Conservation (phyloP, 2,113 vertebrate species). For the Cairina moschata region DNA sequence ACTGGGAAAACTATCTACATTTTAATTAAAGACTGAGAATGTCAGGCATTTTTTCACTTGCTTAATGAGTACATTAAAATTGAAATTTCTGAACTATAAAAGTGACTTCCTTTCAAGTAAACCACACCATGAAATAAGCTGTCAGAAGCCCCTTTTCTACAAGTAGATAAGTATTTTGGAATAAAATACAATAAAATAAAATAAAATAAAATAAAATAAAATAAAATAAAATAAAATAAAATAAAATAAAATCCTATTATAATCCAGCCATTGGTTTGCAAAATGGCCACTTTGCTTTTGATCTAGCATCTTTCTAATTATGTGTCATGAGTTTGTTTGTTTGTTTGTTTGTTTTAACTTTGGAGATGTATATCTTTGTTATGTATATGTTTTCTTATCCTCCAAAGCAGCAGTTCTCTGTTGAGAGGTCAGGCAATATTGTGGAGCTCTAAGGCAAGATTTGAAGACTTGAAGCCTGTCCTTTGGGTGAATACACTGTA, state of each 20-base stretch:
- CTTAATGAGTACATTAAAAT: background rate
- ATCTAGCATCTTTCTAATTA: background rate
- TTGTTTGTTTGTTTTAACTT: background rate
- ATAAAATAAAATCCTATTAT: background rate
- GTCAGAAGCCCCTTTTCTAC: background rate
- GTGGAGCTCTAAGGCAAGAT: background rate
- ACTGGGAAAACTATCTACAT: background rate
- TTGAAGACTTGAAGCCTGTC: background rate
- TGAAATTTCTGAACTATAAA: background rate
- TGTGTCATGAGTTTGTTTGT: background rate
- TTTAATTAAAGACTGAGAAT: background rate
- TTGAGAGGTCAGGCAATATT: background rate
- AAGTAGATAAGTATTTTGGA: fast-evolving
- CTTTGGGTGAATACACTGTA: background rate
- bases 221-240: background rate
- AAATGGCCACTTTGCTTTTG: background rate
- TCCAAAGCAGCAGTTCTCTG: background rate
- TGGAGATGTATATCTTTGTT: conserved; percentile 12
- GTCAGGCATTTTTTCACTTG: background rate
- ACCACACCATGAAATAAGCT: background rate
- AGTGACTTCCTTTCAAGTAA: background rate
- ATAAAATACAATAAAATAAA: background rate
- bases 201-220: background rate
- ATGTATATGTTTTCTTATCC: background rate
- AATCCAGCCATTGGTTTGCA: background rate